Percentiles rank a stretch among this genome's conserved stretches.
phyloP scores from a whole-genome alignment of 2,113 vertebrate species.

The Pangasianodon gigas region DNA sequence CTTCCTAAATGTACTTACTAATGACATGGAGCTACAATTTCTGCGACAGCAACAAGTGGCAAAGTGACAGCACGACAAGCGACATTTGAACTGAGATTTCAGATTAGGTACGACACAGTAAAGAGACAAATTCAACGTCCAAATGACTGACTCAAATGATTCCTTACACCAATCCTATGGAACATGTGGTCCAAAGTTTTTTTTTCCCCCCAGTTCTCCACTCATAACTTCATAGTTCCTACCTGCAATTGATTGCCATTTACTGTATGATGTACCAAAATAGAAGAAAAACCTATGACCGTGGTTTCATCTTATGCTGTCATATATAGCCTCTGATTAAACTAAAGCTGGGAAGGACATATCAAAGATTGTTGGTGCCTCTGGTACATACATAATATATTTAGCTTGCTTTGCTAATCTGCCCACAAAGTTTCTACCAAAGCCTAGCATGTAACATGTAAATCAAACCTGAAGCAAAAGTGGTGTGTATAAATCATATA shows the following conservation, averaged over 20 bases:
- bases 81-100: background rate
- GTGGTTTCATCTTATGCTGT: background rate
- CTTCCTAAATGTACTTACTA: background rate
- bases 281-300: background rate
- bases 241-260: background rate
- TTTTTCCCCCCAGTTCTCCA: background rate
- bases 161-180: background rate
- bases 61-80: background rate
- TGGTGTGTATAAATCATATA: background rate
- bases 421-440: background rate
- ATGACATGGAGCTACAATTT: background rate
- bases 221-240: background rate
- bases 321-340: background rate
- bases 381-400: background rate
- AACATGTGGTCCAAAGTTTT: background rate
- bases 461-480: background rate
- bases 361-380: background rate
- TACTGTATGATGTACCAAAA: background rate
- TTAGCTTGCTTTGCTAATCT: background rate
- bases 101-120: background rate
- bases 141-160: background rate
- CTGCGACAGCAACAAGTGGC: background rate
- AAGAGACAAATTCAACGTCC: background rate
- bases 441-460: background rate
- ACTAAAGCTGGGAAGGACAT: background rate